A percentile compares a stretch with the other conserved stretches of the same genome.
phyloP scores from a whole-genome alignment of 2,888 invertebrate species.

The Fragum fragum region DNA sequence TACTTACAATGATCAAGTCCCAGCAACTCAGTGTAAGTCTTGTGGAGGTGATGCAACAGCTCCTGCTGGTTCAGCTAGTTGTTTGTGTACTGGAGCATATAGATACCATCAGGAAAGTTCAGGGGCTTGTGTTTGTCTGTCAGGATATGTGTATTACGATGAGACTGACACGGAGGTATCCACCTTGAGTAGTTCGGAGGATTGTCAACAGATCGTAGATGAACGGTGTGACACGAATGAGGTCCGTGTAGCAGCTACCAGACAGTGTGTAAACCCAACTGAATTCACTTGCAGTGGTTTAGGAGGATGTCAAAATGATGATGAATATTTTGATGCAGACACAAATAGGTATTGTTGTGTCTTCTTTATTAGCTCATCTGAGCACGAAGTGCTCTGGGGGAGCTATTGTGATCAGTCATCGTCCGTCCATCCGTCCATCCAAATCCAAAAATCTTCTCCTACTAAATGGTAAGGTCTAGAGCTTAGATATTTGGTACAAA shows the following conservation, averaged over 20 bases:
- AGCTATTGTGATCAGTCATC: too few relatives aligned
- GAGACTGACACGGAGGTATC: constrained; percentile 69
- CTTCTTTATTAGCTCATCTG: too few relatives aligned
- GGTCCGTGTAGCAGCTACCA: constrained; percentile 68
- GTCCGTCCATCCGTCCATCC: too few relatives aligned
- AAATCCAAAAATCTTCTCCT: too few relatives aligned
- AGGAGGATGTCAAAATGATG: constrained; percentile 51
- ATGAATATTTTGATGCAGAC: constrained; percentile 11
- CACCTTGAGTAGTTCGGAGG: constrained; percentile 71
- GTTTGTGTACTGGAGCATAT: constrained; percentile 81
- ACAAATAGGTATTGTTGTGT: constrained; percentile 23
- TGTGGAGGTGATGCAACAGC: constrained; percentile 82
- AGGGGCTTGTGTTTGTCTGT: constrained; percentile 80
- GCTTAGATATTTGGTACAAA: too few relatives aligned
- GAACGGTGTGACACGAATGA: constrained; percentile 74
- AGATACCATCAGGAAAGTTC: constrained; percentile 81
- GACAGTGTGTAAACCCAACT: constrained; percentile 74
- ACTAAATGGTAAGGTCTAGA: too few relatives aligned
- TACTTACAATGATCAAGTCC: constrained; percentile 77
- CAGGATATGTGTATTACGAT: constrained; percentile 83
- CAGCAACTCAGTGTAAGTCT: constrained; percentile 76
- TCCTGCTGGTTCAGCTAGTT: constrained; percentile 69
- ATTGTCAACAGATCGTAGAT: constrained; percentile 83
- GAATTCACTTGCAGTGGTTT: constrained; percentile 73
- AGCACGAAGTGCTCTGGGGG: too few relatives aligned